Percentiles rank a stretch among this genome's conserved stretches.
Conservation (phyloP, 2,888 invertebrate genomes). For the Callosobruchus maculatus region DNA sequence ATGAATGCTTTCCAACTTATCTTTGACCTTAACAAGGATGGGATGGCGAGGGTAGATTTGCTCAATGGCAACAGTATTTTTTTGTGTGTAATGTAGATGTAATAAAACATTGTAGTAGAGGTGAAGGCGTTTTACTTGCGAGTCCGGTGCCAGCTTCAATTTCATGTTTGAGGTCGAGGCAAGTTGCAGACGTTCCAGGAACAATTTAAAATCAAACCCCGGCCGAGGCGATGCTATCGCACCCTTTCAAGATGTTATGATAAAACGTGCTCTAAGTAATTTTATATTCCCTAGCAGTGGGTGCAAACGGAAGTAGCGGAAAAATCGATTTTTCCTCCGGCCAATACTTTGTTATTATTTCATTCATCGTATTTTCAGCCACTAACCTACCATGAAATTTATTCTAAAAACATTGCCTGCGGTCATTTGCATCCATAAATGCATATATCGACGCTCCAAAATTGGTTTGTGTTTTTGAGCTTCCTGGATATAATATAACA, state of each 20-base stretch:
- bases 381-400: background rate
- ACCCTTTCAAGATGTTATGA: background rate
- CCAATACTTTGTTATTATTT: background rate
- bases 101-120: too few relatives aligned
- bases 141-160: background rate
- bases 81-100: too few relatives aligned
- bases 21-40: too few relatives aligned
- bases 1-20: too few relatives aligned
- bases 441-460: background rate
- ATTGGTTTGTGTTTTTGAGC: background rate
- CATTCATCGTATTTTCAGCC: background rate
- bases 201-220: background rate
- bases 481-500: background rate
- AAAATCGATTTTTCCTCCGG: background rate
- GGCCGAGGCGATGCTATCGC: background rate
- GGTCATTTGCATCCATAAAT: background rate
- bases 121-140: too few relatives aligned
- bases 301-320: background rate
- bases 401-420: background rate
- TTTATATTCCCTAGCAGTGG: background rate
- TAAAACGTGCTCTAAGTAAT: background rate
- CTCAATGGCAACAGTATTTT: too few relatives aligned
- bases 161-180: background rate
- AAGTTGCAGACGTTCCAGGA: background rate
- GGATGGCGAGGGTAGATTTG: too few relatives aligned